A percentile compares a stretch with the other conserved stretches of the same genome.
These are phyloP conservation scores for Marasmarcha lunaedactyla DNA, from an alignment of 2,888 invertebrate genomes.

Conservation along the genomic window DNA sequence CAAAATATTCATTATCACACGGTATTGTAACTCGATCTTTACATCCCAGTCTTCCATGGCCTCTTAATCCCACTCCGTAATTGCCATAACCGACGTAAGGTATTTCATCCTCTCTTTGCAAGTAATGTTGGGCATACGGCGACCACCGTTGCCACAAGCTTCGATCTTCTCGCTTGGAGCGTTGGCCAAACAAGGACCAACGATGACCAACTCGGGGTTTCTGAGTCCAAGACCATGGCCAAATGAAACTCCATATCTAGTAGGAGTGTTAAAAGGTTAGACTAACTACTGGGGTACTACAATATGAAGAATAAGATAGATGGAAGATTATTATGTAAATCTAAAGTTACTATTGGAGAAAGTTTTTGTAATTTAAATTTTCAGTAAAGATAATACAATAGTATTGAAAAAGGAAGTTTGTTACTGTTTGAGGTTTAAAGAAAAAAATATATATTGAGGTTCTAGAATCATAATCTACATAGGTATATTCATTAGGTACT, in stretches of 20 bases:
- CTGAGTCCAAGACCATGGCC: slow-evolving; percentile 33
- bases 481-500: too few relatives aligned
- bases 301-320: slow-evolving; percentile 2
- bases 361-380: too few relatives aligned
- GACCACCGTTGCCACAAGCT: slow-evolving; percentile 38
- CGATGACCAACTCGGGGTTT: slow-evolving; percentile 16
- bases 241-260: slow-evolving; percentile 51
- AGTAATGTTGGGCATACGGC: slow-evolving; percentile 48
- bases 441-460: too few relatives aligned
- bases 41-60: slow-evolving; percentile 65
- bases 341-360: too few relatives aligned
- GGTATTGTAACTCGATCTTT: slow-evolving; percentile 82
- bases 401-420: too few relatives aligned
- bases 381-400: too few relatives aligned
- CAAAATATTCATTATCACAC: slow-evolving; percentile 86
- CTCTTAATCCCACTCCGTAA: slow-evolving; percentile 35
- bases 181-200: neutral
- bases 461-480: too few relatives aligned
- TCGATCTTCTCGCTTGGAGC: slow-evolving; percentile 5
- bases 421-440: too few relatives aligned
- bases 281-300: slow-evolving; percentile 35
- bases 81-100: slow-evolving; percentile 51
- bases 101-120: slow-evolving; percentile 25
- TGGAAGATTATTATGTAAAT: neutral
- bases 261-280: slow-evolving; percentile 23